phyloP scores from a whole-genome alignment of 1,140 invertebrate species.

The Meteorus sp. region DNA sequence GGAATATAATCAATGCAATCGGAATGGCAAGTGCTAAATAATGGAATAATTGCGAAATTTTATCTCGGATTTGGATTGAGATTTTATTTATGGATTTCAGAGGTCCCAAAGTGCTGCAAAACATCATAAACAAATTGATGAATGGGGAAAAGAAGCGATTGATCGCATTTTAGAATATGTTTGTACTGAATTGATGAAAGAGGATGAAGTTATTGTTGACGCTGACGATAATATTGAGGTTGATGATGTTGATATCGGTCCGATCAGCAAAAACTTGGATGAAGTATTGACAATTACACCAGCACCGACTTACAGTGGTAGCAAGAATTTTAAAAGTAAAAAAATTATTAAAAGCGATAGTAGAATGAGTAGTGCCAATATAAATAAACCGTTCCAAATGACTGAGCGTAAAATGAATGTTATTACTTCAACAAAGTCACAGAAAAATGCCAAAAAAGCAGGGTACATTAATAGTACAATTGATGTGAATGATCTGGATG shows the following conservation, averaged over 20 bases:
- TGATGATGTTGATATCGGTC: neutral
- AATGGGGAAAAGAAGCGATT: slow-evolving; percentile 41
- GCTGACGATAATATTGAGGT: neutral
- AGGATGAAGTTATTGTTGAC: neutral
- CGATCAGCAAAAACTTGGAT: slow-evolving; percentile 36
- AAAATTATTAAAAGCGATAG: slow-evolving; percentile 15
- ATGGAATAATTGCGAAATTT: too few relatives aligned
- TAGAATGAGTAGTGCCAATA: slow-evolving; percentile 30
- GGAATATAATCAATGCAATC: too few relatives aligned
- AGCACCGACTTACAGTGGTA: slow-evolving; percentile 38
- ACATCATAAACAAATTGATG: slow-evolving; percentile 29
- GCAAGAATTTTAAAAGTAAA: slow-evolving; percentile 24
- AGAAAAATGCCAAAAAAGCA: slow-evolving; percentile 11
- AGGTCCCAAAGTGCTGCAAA: slow-evolving; percentile 28
- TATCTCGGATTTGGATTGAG: too few relatives aligned
- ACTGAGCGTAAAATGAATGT: slow-evolving; percentile 14
- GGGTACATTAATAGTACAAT: neutral
- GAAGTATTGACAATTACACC: slow-evolving; percentile 41
- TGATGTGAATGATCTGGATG: slow-evolving; percentile 16
- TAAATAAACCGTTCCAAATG: slow-evolving; percentile 23
- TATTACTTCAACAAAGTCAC: slow-evolving; percentile 9
- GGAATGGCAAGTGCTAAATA: too few relatives aligned
- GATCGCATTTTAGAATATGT: slow-evolving; percentile 45
- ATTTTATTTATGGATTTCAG: slow-evolving; percentile 22
- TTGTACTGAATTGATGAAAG: slow-evolving; percentile 35